Evolutionary conservation across 2,888 invertebrate species (phyloP).

Genomic region (Phymatocera aterrima): DNA sequence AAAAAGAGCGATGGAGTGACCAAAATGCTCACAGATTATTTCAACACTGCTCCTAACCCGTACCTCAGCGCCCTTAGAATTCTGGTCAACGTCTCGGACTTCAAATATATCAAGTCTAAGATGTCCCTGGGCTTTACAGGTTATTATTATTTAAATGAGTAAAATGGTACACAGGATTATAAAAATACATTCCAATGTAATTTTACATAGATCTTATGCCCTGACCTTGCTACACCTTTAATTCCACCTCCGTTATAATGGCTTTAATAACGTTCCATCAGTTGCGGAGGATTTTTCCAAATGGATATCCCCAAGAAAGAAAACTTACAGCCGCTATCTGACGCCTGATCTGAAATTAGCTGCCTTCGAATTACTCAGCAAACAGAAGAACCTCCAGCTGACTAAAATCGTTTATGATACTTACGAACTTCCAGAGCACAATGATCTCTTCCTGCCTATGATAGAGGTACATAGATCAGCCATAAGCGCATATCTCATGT

Average conservation of each 20-base stretch:
- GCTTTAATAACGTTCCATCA: too few species aligned
- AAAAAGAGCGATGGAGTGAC: slow-evolving; percentile 78
- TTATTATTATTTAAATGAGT: slow-evolving; percentile 53
- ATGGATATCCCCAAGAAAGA: slow-evolving; percentile 70
- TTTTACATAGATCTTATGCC: neutral
- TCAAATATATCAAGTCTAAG: slow-evolving; percentile 80
- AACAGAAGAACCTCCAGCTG: slow-evolving; percentile 81
- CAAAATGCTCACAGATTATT: slow-evolving; percentile 75
- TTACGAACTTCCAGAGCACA: slow-evolving; percentile 80
- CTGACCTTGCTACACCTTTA: too few species aligned
- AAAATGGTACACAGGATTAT: slow-evolving; percentile 26
- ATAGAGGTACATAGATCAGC: slow-evolving; percentile 59
- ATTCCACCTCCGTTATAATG: too few species aligned
- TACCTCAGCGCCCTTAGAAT: slow-evolving; percentile 79
- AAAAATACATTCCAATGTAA: neutral
- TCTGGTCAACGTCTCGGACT: slow-evolving; percentile 80
- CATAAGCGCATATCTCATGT: neutral
- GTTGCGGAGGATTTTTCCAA: slow-evolving; percentile 72
- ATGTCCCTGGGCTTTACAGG: slow-evolving; percentile 78
- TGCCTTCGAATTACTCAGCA: slow-evolving; percentile 84
- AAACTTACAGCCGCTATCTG: slow-evolving; percentile 75
- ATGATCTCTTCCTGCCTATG: slow-evolving; percentile 77
- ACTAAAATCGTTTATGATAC: slow-evolving; percentile 80
- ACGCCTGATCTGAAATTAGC: slow-evolving; percentile 80
- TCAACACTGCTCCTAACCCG: slow-evolving; percentile 77